Conservation (phyloP, 2,888 invertebrate genomes). For the Lochmaea crataegi region DNA sequence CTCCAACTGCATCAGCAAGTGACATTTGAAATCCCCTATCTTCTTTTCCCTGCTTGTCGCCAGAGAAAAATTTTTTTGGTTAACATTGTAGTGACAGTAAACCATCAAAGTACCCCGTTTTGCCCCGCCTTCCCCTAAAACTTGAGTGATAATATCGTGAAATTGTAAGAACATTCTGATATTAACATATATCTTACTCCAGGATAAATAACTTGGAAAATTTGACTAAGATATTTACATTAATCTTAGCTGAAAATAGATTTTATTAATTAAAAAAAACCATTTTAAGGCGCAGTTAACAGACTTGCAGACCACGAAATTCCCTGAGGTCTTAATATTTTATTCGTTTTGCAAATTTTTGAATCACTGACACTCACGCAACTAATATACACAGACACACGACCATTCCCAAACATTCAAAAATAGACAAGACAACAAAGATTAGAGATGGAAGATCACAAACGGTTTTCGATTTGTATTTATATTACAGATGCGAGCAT, state of each 20-base stretch:
- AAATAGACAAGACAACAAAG: constrained; percentile 18
- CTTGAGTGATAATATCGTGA: too few relatives aligned
- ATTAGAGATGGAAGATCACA: constrained; percentile 7
- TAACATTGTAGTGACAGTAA: too few relatives aligned
- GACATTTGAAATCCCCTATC: too few relatives aligned
- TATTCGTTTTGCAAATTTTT: constrained; percentile 16
- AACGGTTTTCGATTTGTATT: neutral
- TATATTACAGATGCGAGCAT: neutral
- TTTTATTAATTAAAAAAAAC: neutral
- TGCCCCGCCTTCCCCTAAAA: too few relatives aligned
- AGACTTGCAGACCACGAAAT: constrained; percentile 11
- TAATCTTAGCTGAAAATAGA: neutral
- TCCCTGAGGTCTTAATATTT: constrained; percentile 10
- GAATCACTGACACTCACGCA: constrained; percentile 17
- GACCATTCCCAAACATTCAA: constrained; percentile 18
- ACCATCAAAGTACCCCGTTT: too few relatives aligned
- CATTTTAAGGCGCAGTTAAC: neutral
- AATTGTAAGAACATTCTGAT: too few relatives aligned
- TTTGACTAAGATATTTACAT: neutral
- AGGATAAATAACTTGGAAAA: too few relatives aligned
- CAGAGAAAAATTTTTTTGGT: too few relatives aligned
- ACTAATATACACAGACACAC: constrained; percentile 17
- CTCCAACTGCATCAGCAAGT: too few relatives aligned
- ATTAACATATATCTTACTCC: too few relatives aligned
- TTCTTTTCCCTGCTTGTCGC: too few relatives aligned